Evolutionary conservation across 1,140 invertebrate species (phyloP).

Genomic region (Ephestia elutella): DNA sequence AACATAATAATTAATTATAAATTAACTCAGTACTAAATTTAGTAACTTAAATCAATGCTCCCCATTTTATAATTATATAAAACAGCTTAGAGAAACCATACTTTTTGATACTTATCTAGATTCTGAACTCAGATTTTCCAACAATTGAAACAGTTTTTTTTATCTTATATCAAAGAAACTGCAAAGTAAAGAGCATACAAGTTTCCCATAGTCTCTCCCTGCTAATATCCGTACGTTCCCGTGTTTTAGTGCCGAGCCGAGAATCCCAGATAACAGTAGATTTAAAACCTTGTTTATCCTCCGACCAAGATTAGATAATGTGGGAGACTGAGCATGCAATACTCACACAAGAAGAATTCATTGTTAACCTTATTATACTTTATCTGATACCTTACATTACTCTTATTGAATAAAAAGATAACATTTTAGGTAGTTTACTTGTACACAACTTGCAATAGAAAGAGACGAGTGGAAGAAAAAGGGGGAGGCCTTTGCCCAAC

Average conservation of each 20-base stretch:
- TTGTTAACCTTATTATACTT: slow-evolving; percentile 18
- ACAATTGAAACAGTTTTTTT: neutral
- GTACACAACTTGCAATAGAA: too few species aligned
- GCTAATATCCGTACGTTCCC: neutral
- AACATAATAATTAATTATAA: too few species aligned
- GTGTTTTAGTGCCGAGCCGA: neutral
- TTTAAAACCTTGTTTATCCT: slow-evolving; percentile 4
- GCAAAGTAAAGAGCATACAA: too few species aligned
- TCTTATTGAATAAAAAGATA: too few species aligned
- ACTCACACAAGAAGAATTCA: neutral
- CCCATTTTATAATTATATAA: too few species aligned
- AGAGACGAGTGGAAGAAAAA: too few species aligned
- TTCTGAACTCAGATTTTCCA: neutral
- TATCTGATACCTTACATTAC: too few species aligned
- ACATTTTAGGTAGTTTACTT: neutral
- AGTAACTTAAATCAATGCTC: too few species aligned
- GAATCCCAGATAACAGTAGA: neutral
- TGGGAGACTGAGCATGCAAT: neutral
- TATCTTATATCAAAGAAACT: neutral
- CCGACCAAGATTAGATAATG: neutral
- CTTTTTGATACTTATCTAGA: too few species aligned
- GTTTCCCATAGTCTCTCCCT: neutral
- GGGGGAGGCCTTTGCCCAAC: too few species aligned
- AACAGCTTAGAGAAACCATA: too few species aligned
- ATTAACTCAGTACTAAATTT: too few species aligned